Evolutionary conservation across 2,113 vertebrate genomes (phyloP).

Genomic region (Eretmochelys imbricata): DNA sequence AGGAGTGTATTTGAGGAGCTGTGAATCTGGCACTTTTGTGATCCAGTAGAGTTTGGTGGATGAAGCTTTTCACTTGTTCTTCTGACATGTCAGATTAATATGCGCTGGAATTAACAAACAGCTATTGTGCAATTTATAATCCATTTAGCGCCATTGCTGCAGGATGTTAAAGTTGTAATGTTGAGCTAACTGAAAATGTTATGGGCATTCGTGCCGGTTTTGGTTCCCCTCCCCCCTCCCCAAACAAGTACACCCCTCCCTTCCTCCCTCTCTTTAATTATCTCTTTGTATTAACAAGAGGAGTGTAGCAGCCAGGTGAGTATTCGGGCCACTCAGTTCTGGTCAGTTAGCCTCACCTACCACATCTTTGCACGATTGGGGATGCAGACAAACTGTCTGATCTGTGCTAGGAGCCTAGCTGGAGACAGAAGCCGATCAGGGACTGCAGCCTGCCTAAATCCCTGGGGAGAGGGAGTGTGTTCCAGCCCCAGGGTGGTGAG

Average conservation of each 20-base stretch:
- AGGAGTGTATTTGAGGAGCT: fast-evolving
- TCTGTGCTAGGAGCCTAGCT: background rate
- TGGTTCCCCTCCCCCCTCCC: background rate
- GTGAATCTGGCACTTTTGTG: background rate
- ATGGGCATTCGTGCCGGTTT: background rate
- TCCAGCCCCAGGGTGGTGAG: background rate
- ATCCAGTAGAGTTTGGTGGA: background rate
- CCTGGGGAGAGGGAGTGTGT: background rate
- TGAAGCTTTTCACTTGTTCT: background rate
- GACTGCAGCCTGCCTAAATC: background rate
- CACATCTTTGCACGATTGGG: background rate
- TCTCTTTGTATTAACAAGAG: background rate
- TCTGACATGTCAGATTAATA: fast-evolving
- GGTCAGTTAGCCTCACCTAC: background rate
- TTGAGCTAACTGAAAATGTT: background rate
- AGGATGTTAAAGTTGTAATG: background rate
- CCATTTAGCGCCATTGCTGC: background rate
- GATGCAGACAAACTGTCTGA: background rate
- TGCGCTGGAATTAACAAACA: background rate
- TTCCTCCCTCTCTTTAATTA: background rate
- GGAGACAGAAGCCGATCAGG: background rate
- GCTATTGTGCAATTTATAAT: background rate
- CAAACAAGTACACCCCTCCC: background rate
- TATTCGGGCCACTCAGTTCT: background rate
- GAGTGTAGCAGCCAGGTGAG: background rate